Evolutionary conservation across 2,888 invertebrate species (phyloP).

Genomic region (Hirudinaria manillensis): DNA sequence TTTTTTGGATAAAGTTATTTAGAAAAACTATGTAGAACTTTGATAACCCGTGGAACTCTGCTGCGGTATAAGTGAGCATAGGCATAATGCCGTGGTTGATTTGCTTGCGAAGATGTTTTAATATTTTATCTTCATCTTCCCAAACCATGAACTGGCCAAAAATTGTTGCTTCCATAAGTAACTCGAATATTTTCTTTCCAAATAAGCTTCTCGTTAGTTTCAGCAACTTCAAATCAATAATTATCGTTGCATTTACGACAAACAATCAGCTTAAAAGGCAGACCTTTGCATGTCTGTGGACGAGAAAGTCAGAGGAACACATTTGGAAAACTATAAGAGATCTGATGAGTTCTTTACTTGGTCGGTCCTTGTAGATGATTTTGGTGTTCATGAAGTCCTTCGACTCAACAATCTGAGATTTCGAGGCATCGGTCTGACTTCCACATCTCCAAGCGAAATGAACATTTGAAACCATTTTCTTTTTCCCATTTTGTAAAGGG

Average conservation of each 20-base stretch:
- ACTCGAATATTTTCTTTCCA: constrained; percentile 45
- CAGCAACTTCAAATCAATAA: neutral
- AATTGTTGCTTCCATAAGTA: constrained; percentile 51
- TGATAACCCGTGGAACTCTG: constrained; percentile 37
- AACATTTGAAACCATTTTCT: no score
- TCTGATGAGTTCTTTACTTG: constrained; percentile 41
- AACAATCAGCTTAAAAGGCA: constrained; percentile 11
- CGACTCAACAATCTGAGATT: no score
- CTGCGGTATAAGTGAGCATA: constrained; percentile 40
- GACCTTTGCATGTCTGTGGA: constrained; percentile 44
- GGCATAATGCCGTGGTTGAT: constrained; percentile 32
- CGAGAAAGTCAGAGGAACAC: constrained; percentile 43
- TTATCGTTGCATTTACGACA: neutral
- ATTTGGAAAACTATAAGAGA: constrained; percentile 43
- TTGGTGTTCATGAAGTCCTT: constrained; percentile 34
- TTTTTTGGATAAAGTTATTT: no score
- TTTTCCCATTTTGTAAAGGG: no score
- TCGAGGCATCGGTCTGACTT: no score
- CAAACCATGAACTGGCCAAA: constrained; percentile 58
- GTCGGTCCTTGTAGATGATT: constrained; percentile 41
- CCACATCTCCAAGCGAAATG: no score
- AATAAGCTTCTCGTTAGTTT: constrained; percentile 41
- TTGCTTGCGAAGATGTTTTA: constrained; percentile 27
- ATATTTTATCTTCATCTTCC: constrained; percentile 47
- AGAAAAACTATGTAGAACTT: neutral